A percentile compares a stretch with the other conserved stretches of the same genome.
phyloP scores from a whole-genome alignment of 2,113 vertebrate genomes.

The Saccopteryx bilineata region DNA sequence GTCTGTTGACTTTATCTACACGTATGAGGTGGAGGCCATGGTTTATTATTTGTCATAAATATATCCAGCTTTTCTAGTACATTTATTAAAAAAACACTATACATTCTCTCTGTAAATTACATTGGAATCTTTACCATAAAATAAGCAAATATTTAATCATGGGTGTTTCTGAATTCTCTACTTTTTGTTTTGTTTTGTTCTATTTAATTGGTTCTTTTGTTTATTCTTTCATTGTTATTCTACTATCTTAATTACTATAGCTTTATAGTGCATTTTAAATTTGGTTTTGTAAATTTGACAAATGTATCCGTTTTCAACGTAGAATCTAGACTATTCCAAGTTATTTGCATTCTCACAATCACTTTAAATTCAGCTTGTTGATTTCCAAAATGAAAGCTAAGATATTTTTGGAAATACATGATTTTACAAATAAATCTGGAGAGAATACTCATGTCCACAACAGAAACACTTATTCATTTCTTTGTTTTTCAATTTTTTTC shows the following conservation, averaged over 20 bases:
- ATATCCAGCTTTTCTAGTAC: neutral
- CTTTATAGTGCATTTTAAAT: neutral
- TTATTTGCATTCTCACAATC: conserved; percentile 24
- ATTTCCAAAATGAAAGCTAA: neutral
- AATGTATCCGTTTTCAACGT: neutral
- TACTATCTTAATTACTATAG: neutral
- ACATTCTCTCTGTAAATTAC: neutral
- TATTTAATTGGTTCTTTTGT: neutral
- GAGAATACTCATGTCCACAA: neutral
- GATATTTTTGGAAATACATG: neutral
- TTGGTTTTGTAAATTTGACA: neutral
- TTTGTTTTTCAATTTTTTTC: neutral
- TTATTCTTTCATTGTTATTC: neutral
- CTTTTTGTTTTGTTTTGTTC: neutral
- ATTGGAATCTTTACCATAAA: neutral
- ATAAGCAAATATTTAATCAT: neutral
- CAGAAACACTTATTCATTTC: neutral
- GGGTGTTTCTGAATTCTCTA: neutral
- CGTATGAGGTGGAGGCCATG: neutral
- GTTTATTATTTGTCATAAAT: neutral
- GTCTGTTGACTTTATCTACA: neutral
- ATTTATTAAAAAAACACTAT: neutral
- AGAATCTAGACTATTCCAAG: neutral
- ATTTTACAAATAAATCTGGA: neutral
- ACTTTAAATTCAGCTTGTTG: neutral